Percentiles rank a stretch among this genome's conserved stretches.
Evolutionary conservation across 2,797 vertebrate genomes (phyloP).

Genomic region (Mallotus villosus): DNA sequence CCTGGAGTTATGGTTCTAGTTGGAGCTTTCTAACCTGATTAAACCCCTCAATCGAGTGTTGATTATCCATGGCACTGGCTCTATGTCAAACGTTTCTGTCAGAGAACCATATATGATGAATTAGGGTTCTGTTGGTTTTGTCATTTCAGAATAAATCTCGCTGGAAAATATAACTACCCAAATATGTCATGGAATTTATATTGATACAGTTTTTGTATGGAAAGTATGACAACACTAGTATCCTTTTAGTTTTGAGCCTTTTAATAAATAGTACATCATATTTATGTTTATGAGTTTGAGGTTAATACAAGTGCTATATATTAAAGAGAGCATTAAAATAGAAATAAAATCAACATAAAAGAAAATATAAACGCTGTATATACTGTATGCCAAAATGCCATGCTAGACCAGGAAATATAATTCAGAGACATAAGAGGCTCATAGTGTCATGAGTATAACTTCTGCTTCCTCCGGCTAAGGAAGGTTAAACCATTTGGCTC

Average conservation of each 20-base stretch:
- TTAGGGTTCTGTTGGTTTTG: neutral
- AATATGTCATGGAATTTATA: neutral
- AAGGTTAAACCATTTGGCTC: slow-evolving; percentile 33
- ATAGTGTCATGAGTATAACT: slow-evolving; percentile 26
- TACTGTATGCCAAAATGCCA: slow-evolving; percentile 40
- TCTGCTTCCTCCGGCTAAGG: slow-evolving; percentile 41
- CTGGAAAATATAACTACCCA: neutral
- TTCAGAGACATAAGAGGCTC: slow-evolving; percentile 25
- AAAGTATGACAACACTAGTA: slow-evolving; percentile 4
- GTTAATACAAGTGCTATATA: slow-evolving; percentile 70
- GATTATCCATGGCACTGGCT: too few relatives aligned
- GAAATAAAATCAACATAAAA: slow-evolving; percentile 57
- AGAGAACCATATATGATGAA: neutral
- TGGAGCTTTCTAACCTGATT: neutral
- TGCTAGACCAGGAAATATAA: slow-evolving; percentile 53
- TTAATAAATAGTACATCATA: slow-evolving; percentile 64
- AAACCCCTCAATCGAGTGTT: neutral
- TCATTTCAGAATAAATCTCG: neutral
- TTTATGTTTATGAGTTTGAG: slow-evolving; percentile 51
- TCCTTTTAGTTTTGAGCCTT: slow-evolving; percentile 60
- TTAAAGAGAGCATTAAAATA: slow-evolving; percentile 54
- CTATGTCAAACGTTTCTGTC: neutral
- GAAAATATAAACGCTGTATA: slow-evolving; percentile 55
- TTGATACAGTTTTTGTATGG: neutral
- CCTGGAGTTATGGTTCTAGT: too few relatives aligned